Conservation (phyloP, 2,113 vertebrate species). For the Scytalopus superciliaris region DNA sequence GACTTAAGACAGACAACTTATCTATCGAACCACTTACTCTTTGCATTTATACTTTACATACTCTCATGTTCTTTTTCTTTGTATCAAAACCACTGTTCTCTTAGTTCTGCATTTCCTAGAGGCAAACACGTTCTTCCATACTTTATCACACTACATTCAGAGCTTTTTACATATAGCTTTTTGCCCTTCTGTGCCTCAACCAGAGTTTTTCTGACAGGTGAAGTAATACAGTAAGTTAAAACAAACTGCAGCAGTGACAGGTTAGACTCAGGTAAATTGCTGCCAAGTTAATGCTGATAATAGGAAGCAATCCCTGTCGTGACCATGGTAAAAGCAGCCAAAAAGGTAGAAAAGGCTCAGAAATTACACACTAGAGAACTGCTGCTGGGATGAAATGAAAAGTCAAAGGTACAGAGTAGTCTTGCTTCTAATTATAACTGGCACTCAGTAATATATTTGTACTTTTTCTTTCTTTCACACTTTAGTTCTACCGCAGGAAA, state of each 20-base stretch:
- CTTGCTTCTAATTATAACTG: background rate
- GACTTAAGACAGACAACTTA: background rate
- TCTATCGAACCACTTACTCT: background rate
- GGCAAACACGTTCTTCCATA: background rate
- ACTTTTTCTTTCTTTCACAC: background rate
- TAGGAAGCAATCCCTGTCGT: background rate
- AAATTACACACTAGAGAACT: background rate
- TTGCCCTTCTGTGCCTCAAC: background rate
- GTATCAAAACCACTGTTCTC: background rate
- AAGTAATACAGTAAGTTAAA: background rate
- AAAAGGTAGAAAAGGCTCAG: background rate
- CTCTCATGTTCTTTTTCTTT: background rate
- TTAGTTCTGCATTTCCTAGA: background rate
- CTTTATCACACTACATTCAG: background rate
- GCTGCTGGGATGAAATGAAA: background rate
- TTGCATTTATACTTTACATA: background rate
- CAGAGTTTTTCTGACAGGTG: background rate
- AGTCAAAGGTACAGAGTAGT: background rate
- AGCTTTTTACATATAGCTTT: background rate
- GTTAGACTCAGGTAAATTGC: background rate
- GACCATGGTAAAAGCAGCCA: background rate
- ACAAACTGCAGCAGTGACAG: background rate
- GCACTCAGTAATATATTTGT: background rate
- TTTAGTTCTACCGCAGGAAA: background rate
- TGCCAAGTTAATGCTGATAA: background rate